Base-by-base conservation (phyloP, 2,797 vertebrate genomes). In the Crenichthys baileyi region DNA sequence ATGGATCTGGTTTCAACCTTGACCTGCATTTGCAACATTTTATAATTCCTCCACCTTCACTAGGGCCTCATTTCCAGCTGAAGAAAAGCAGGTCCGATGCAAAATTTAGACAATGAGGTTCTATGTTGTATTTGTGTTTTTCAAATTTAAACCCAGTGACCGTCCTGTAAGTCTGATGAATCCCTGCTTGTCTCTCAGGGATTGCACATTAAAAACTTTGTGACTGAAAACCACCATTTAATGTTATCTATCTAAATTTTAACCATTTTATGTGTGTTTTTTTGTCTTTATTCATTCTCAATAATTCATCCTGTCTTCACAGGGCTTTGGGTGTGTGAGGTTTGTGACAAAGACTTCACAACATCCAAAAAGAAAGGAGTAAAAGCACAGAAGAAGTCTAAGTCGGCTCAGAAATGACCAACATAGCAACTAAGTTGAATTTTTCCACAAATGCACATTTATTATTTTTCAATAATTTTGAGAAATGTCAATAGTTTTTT, bases 291-390 rank as follows among this genome's bases (percentile, higher is more conserved):
- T 56, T 77, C 16, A 12, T 55, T 9, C 15, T 76, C 39, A 53
- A 41, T 48, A 12, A 78, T 74, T 41, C 0, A 81, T 74, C 87
- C 63, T 87, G 2, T 87, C 78, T 93, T 92, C 82, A 80, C 95
- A 99, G 98, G 98, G 92, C 96, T 96, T 93, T 99, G 98, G 98
- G 96, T 99, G 84, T 99, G 98, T 95, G 97, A 98, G 88, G 96
- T 97, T 93, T 99, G 98, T 87, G 95, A 96, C 90, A 97, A 96
- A 94, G 94, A 97, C 18, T 82, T 96, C 84, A 94, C 92, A 41
- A 94, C 96, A 83, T 96, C 97, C 83, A 97, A 97, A 95, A 98
- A 97, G 94, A 97, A 96, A 94, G 96, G 97, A 93, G 96, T 94
- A 93, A 99, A 96, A 97, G 95, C 96, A 89, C 96, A 95, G 79